Evolutionary conservation across 64 coral and sea anemone genomes (phyloP), one percentile per base, ranked within the genome.

Genomic region (Actinia equina): DNA sequence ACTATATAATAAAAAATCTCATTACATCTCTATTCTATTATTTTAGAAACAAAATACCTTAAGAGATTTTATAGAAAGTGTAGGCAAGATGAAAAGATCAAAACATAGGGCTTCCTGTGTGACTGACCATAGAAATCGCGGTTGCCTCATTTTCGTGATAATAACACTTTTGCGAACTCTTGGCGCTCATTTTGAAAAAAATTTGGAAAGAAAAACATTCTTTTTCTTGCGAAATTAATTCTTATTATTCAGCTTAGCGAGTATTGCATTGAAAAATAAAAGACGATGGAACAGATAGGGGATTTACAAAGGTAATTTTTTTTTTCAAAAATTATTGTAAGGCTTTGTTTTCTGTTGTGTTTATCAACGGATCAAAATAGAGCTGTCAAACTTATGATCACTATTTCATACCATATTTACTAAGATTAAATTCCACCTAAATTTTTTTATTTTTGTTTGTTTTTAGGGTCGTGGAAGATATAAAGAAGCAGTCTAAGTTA

Each of bases 251-350:
- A 19, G 27, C 69, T 74, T 41, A 3, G 2, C 3, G 25, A 74
- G 17, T 15, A 81, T 20, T 6, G 52, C 16, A 49, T 22, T 52
- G 5, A 9, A 51, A 2, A 43, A 81, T 51, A 20, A 22, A 81
- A 0, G 13, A 81, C 44, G 76, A 17, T 81, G 42, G 78, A 81
- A 49, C 44, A 81, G 45, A 81, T 81, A 52, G 78, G 7, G 44
- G 78, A 81, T 81, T 52, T 81, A n/a, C 17, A 81, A 81, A 81
- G 78, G 78, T 81, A 81, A n/a, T n/a, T n/a, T n/a, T n/a, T 22
- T 65, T 4, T 1, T 0, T 1, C 7, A 23, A 65, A 65, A 65
- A n/a, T 65, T 7, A n/a, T 65, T n/a, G 19, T 23, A 41, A 7
- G 13, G 3, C 10, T 81, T 53, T 11, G 43, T 81, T 18, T 81